A percentile compares a stretch with the other conserved stretches of the same genome.
phyloP scores from a whole-genome alignment of 2,797 vertebrate genomes.

The Salarias fasciatus region DNA sequence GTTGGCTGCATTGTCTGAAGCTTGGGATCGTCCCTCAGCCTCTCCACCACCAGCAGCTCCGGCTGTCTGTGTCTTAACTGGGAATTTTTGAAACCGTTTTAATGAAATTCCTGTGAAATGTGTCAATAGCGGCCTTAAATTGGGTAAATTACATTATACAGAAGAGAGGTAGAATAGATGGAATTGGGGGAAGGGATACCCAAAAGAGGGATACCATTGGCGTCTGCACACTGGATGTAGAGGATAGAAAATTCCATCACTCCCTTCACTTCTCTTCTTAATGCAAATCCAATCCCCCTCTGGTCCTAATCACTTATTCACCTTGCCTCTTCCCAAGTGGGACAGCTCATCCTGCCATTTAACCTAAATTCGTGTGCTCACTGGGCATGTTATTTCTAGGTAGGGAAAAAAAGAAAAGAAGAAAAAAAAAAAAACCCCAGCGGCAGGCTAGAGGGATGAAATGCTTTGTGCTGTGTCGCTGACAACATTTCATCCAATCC shows the following conservation, averaged over 20 bases:
- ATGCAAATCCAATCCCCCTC: constrained; percentile 49
- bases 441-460: constrained; percentile 27
- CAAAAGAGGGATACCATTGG: constrained; percentile 23
- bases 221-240: constrained; percentile 11
- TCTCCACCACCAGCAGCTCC: constrained; percentile 13
- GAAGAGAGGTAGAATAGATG: no score
- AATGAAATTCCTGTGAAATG: no score
- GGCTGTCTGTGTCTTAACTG: no score
- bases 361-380: constrained; percentile 30
- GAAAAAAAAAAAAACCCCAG: not conserved
- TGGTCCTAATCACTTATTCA: constrained; percentile 45
- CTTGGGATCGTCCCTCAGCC: constrained; percentile 22
- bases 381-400: constrained; percentile 11
- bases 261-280: constrained; percentile 29
- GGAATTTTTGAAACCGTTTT: no score
- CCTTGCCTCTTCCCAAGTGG: constrained; percentile 32
- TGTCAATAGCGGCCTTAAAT: no score
- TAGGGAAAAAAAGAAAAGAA: no score
- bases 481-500: constrained; percentile 50
- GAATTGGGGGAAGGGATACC: constrained; percentile 10
- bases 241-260: constrained; percentile 61
- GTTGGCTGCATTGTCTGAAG: no score
- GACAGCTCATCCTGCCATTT: constrained; percentile 28
- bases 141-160: no score
- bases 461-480: constrained; percentile 42